Percentiles rank a stretch among this genome's conserved stretches.
Evolutionary conservation across 2,888 invertebrate species (phyloP).

Genomic region (Pardosa pseudoannulata): DNA sequence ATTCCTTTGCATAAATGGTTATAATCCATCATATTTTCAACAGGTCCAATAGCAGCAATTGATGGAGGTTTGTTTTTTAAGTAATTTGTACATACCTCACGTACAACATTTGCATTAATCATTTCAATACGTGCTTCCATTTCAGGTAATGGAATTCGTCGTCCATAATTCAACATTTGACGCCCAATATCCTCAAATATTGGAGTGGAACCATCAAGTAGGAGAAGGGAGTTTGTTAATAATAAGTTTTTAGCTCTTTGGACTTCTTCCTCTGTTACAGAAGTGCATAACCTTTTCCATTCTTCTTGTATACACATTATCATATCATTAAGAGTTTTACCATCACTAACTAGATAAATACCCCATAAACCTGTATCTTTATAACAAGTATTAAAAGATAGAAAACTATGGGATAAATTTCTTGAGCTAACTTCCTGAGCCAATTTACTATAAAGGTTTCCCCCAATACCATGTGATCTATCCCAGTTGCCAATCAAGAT

Average conservation of each 20-base stretch:
- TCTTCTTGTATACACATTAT: constrained; percentile 87
- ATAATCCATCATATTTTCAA: constrained; percentile 46
- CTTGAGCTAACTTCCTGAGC: constrained; percentile 85
- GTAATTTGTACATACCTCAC: constrained; percentile 93
- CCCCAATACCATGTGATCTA: constrained; percentile 91
- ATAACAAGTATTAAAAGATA: constrained; percentile 99
- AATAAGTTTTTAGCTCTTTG: constrained; percentile 95
- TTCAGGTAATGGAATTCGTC: constrained; percentile 96
- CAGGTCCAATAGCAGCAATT: constrained; percentile 89
- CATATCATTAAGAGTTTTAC: constrained; percentile 76
- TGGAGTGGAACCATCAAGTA: constrained; percentile 97
- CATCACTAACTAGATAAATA: constrained; percentile 78
- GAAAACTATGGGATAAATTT: constrained; percentile 94
- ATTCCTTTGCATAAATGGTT: constrained; percentile 38
- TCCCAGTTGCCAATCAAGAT: constrained; percentile 92
- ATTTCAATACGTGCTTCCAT: constrained; percentile 94
- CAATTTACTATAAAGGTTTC: constrained; percentile 90
- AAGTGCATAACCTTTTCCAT: constrained; percentile 91
- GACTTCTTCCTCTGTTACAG: constrained; percentile 93
- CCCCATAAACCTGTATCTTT: constrained; percentile 97
- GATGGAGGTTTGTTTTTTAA: constrained; percentile 95
- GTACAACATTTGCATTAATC: constrained; percentile 87
- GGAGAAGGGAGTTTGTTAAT: constrained; percentile 96
- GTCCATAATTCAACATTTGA: constrained; percentile 97
- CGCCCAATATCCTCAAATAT: constrained; percentile 99